These are phyloP conservation scores for Clarias magur DNA, from an alignment of 2,113 vertebrate species.

Conservation along the genomic window DNA sequence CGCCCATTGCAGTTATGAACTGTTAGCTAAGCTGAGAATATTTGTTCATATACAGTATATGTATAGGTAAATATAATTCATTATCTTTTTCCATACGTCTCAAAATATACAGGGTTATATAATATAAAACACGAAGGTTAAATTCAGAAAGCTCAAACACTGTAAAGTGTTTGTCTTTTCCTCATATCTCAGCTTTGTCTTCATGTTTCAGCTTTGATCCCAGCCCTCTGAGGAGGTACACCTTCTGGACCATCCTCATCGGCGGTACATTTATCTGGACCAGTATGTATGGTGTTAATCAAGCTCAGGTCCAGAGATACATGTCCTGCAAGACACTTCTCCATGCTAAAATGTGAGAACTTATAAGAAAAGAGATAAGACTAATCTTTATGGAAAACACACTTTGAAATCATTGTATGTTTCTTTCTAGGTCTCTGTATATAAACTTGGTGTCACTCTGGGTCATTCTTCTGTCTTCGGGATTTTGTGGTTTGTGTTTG, in stretches of 20 bases:
- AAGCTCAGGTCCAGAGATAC: constrained; percentile 94
- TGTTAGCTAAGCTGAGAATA: background rate
- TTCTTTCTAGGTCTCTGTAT: constrained; percentile 81
- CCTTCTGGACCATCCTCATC: constrained; percentile 89
- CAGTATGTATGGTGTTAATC: constrained; percentile 87
- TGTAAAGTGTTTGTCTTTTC: background rate
- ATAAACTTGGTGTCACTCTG: constrained; percentile 89
- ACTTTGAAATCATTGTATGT: background rate
- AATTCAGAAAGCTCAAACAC: background rate
- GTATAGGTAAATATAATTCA: background rate
- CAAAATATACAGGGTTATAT: background rate
- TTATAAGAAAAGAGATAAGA: too few relatives aligned
- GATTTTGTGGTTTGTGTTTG: constrained; percentile 82
- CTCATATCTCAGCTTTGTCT: constrained; percentile 66
- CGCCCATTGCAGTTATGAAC: background rate
- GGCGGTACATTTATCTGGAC: constrained; percentile 89
- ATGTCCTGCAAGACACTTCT: constrained; percentile 88
- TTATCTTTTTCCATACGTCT: background rate
- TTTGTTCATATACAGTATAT: background rate
- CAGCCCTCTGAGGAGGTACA: constrained; percentile 86
- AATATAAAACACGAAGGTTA: background rate
- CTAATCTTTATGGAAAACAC: background rate
- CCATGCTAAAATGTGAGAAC: constrained; percentile 89
- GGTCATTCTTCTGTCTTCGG: constrained; percentile 76
- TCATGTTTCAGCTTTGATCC: constrained; percentile 73